Base-by-base conservation (phyloP, 2,888 invertebrate species). In the Drosophila melanosoma region DNA sequence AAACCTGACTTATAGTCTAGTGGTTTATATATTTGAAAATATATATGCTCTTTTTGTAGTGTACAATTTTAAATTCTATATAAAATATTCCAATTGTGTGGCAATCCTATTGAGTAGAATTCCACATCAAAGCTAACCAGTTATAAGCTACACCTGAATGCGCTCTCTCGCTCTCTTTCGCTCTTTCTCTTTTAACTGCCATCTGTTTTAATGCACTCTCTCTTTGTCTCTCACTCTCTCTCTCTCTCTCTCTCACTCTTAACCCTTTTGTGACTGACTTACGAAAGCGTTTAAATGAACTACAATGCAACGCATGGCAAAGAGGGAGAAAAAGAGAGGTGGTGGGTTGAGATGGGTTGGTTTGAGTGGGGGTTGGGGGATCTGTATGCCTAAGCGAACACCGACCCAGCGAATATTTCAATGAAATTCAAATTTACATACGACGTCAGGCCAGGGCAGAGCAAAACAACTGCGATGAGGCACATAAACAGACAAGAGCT, bases 281-380 rank as follows among this genome's bases (percentile, higher is more conserved):
- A 75, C 86, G 86, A 85, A 87, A 85, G 85, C 83, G 80, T 54
- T 66, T 69, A 87, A 81, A 69, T 81, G 83, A 84, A 81, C 79
- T 69, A 69, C 69, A 83, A 74, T 79, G 60, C 59, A 74, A 51
- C 81, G 45, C 32, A 65, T 29, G 57, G 3, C 26, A 23, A n/a
- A 10, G 32, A 36, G 29, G 40, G 11, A 12, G 40, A 10, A n/a
- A 10, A n/a, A 2, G 42, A 12, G 3, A 45, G 20, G 15, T 15
- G 45, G 15, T 4, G 15, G 15, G 23, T 15, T 45, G 23, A 57
- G 26, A 58, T 48, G 26, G 12, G 38, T 12, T 20, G 29, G 29
- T 17, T 35, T 38, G 33, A 53, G 36, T 48, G 36, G 68, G 74
- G 58, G 59, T 54, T 69, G 82, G 79, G 35, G 26, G 6, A 82